Conservation (phyloP, 2,113 vertebrate species). For the Speoplatyrhinus poulsoni region DNA sequence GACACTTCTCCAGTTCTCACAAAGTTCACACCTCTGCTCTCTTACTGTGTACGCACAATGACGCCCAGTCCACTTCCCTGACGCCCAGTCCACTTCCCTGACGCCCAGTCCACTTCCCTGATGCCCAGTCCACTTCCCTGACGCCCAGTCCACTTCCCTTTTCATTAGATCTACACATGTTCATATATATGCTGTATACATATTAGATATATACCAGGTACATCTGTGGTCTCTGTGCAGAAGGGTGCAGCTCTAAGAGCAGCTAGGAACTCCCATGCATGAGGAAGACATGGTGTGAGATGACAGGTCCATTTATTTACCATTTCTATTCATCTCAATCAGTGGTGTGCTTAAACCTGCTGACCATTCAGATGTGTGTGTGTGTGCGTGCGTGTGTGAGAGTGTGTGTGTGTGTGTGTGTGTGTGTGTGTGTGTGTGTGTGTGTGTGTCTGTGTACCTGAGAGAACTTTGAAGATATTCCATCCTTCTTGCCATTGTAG, state of each 20-base stretch:
- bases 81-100: too few relatives aligned
- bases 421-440: not conserved
- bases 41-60: too few relatives aligned
- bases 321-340: not conserved
- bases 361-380: not conserved
- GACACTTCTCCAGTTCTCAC: too few relatives aligned
- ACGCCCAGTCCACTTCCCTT: too few relatives aligned
- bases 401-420: not conserved
- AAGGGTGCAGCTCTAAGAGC: too few relatives aligned
- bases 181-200: not conserved
- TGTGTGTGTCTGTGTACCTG: conserved; percentile 49
- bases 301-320: not conserved
- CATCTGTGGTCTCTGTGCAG: not conserved
- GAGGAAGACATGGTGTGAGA: too few relatives aligned
- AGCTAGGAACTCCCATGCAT: not conserved
- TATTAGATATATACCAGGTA: not conserved
- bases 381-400: not conserved
- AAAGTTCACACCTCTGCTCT: too few relatives aligned
- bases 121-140: too few relatives aligned
- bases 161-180: not conserved
- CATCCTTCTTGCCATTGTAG: conserved; percentile 62
- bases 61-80: too few relatives aligned
- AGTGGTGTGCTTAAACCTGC: not conserved
- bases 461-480: conserved; percentile 61
- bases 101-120: too few relatives aligned